Percentiles rank a stretch among this genome's conserved stretches.
phyloP scores from a whole-genome alignment of 2,888 invertebrate species.

The Apamea monoglypha region DNA sequence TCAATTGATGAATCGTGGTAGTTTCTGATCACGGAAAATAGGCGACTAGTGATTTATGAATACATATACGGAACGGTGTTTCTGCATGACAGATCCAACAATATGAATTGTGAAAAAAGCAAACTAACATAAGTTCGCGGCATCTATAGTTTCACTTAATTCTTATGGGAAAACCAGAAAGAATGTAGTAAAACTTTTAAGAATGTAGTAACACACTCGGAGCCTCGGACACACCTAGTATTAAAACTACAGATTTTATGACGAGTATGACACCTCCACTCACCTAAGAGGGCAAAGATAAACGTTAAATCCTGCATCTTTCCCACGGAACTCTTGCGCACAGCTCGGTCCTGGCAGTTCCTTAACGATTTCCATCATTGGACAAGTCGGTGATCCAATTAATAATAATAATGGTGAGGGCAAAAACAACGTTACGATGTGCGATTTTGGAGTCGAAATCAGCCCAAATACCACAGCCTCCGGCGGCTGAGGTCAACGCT shows the following conservation, averaged over 20 bases:
- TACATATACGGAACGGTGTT: neutral
- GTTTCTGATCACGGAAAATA: too few species aligned
- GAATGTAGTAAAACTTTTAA: slow-evolving; percentile 19
- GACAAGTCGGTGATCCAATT: slow-evolving; percentile 86
- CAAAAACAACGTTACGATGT: slow-evolving; percentile 87
- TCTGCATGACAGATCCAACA: neutral
- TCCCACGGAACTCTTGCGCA: slow-evolving; percentile 70
- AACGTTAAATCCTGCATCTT: slow-evolving; percentile 4
- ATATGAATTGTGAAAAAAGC: neutral
- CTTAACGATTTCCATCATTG: slow-evolving; percentile 81
- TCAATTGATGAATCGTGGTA: neutral
- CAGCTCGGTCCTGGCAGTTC: slow-evolving; percentile 71
- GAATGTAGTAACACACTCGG: neutral
- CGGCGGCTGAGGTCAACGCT: slow-evolving; percentile 79
- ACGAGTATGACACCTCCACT: neutral
- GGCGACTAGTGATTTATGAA: neutral
- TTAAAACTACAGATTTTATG: slow-evolving; percentile 28
- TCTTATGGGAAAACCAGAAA: slow-evolving; percentile 10
- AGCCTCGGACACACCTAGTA: slow-evolving; percentile 6
- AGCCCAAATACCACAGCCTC: slow-evolving; percentile 83
- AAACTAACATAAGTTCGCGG: neutral
- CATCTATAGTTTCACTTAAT: slow-evolving; percentile 4
- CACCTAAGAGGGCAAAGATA: neutral
- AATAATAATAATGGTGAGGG: slow-evolving; percentile 86
- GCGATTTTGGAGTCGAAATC: slow-evolving; percentile 87